phyloP scores from a whole-genome alignment of 2,888 invertebrate species.

The Scaptodrosophila latifasciaeformis region DNA sequence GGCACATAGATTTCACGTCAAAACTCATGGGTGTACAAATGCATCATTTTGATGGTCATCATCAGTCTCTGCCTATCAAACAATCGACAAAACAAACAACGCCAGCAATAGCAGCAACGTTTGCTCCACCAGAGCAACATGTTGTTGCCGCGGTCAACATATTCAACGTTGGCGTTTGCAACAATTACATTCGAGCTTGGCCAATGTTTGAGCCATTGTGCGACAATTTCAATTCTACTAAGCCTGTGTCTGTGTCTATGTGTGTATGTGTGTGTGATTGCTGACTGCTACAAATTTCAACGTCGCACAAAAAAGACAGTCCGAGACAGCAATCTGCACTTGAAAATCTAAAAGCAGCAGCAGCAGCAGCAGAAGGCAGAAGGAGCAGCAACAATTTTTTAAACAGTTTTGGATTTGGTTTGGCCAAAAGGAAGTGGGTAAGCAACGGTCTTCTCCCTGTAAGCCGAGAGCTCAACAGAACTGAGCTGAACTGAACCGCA shows the following conservation, averaged over 20 bases:
- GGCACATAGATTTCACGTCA: conserved; percentile 71
- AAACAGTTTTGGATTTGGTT: too few species aligned
- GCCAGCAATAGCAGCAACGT: conserved; percentile 12
- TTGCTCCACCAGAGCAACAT: conserved; percentile 30
- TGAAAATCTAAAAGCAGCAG: conserved; percentile 47
- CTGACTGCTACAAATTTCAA: conserved; percentile 67
- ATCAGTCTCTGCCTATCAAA: conserved; percentile 73
- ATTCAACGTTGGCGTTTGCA: conserved; percentile 51
- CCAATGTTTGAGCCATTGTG: conserved; percentile 17
- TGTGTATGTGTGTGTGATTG: conserved; percentile 40
- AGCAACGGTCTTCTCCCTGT: too few species aligned
- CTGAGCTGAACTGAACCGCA: too few species aligned
- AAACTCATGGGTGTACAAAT: conserved; percentile 72
- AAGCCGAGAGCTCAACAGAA: too few species aligned
- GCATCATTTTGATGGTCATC: conserved; percentile 74
- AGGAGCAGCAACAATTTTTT: not conserved
- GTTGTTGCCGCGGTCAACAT: conserved; percentile 30
- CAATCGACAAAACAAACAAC: conserved; percentile 55
- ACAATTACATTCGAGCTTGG: conserved; percentile 54
- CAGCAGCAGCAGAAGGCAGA: conserved; percentile 13
- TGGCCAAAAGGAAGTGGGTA: conserved; percentile 59
- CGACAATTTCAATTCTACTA: conserved; percentile 31
- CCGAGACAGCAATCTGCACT: conserved; percentile 55
- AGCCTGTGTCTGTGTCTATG: conserved; percentile 9
- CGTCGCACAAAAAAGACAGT: conserved; percentile 49